These are phyloP conservation scores for Phenganax stokvisi DNA, from an alignment of 92 coral and sea anemone species.

Conservation along the genomic window DNA sequence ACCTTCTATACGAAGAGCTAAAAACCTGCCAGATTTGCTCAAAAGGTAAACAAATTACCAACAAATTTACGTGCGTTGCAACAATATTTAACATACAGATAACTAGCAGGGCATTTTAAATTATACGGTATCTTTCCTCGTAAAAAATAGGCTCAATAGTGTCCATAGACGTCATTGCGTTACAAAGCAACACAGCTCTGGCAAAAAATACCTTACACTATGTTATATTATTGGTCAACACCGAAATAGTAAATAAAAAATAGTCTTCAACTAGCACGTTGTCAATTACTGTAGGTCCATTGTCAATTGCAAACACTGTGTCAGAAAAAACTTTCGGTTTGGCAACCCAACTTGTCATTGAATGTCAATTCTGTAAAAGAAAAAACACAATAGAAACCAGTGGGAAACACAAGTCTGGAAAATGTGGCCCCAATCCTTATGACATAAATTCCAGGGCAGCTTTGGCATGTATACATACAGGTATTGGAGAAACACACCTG, in stretches of 20 bases:
- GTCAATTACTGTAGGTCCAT: background rate
- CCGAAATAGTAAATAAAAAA: background rate
- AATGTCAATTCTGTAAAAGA: background rate
- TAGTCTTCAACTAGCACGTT: background rate
- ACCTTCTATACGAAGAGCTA: background rate
- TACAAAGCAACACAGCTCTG: background rate
- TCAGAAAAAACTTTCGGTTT: slow-evolving; percentile 6
- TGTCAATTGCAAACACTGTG: background rate
- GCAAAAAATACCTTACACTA: background rate
- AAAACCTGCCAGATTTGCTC: background rate
- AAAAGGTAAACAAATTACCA: background rate
- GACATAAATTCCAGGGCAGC: slow-evolving; percentile 2
- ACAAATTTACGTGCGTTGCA: background rate
- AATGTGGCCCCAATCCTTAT: slow-evolving; percentile 1
- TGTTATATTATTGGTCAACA: background rate
- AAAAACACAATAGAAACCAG: background rate
- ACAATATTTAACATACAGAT: background rate
- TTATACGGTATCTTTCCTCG: background rate
- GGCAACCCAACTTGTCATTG: slow-evolving; percentile 19
- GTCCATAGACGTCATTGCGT: background rate
- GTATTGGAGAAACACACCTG: slow-evolving; percentile 4
- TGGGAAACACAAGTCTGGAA: slow-evolving; percentile 11
- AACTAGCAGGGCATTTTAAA: background rate
- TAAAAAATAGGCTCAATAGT: background rate
- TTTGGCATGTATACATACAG: background rate